A percentile compares a stretch with the other conserved stretches of the same genome.
Conservation (phyloP, 2,797 vertebrate species). For the Odontamblyopus lacepedii region DNA sequence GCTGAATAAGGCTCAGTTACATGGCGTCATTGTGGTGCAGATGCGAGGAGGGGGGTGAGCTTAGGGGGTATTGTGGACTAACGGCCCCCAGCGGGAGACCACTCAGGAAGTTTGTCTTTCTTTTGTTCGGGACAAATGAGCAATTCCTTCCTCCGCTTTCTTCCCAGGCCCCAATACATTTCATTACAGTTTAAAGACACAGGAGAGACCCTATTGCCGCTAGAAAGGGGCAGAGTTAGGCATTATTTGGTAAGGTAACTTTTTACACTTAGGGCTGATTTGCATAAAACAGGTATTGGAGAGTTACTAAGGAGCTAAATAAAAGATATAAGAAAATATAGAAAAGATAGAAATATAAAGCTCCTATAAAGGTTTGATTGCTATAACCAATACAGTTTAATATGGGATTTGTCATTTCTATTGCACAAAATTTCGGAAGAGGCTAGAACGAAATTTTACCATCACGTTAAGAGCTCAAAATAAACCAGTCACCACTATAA, state of each 20-base stretch:
- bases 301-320: too few relatives aligned
- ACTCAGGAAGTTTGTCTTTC: constrained; percentile 61
- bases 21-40: constrained; percentile 32
- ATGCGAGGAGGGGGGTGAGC: constrained; percentile 31
- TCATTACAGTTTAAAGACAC: neutral
- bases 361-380: too few relatives aligned
- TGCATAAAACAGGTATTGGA: too few relatives aligned
- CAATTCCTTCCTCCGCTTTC: constrained; percentile 64
- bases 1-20: neutral
- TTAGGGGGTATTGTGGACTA: constrained; percentile 50
- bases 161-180: constrained; percentile 38
- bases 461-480: too few relatives aligned
- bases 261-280: neutral
- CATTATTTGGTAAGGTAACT: neutral
- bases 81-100: constrained; percentile 35
- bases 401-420: too few relatives aligned
- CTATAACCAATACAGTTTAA: too few relatives aligned
- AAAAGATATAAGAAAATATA: too few relatives aligned
- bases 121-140: constrained; percentile 57
- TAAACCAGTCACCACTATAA: too few relatives aligned
- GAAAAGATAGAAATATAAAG: too few relatives aligned
- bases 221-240: neutral
- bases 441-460: too few relatives aligned
- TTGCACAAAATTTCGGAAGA: too few relatives aligned
- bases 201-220: neutral